Conservation (phyloP, 2,113 vertebrate genomes). For the Ameiurus melas region DNA sequence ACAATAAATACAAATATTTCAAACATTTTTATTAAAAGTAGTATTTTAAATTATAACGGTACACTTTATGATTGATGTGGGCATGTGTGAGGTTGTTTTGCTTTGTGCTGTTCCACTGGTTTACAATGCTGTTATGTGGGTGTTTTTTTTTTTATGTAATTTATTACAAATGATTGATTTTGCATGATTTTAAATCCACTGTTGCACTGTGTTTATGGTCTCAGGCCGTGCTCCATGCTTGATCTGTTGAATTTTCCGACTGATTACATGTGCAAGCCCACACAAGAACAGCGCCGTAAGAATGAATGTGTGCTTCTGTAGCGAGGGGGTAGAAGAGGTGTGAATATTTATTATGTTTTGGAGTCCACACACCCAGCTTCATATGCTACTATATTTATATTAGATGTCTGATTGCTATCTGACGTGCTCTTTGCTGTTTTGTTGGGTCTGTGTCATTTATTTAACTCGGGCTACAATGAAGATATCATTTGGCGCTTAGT, state of each 20-base stretch:
- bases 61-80: background rate
- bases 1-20: background rate
- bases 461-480: background rate
- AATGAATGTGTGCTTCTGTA: slow-evolving; percentile 46
- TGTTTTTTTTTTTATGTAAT: background rate
- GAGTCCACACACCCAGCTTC: background rate
- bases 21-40: background rate
- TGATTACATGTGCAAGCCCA: slow-evolving; percentile 9
- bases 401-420: background rate
- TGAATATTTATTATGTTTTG: slow-evolving; percentile 48
- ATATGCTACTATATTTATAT: background rate
- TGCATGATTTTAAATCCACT: background rate
- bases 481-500: background rate
- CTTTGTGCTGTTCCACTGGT: background rate
- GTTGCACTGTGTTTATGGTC: background rate
- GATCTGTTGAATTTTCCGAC: background rate
- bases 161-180: background rate
- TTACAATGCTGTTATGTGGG: background rate
- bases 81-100: background rate
- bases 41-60: background rate
- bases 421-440: background rate
- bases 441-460: background rate
- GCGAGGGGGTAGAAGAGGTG: slow-evolving; percentile 30
- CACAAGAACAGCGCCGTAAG: slow-evolving; percentile 1
- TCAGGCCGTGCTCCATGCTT: background rate